Evolutionary conservation across 2,797 vertebrate species (phyloP).

Genomic region (Pristis pectinata): DNA sequence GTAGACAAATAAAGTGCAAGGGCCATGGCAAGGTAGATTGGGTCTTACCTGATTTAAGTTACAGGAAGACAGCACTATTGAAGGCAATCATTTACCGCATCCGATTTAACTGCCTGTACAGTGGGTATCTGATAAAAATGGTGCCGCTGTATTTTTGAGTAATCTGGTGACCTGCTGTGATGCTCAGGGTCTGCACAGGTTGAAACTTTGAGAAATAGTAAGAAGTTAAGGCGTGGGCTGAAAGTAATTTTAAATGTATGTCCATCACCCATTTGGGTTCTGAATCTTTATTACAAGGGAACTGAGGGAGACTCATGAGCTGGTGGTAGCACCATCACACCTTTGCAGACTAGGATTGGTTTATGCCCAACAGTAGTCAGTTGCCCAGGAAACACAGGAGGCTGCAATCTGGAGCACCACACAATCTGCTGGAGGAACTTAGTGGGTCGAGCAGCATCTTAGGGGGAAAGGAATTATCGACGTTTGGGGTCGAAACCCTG

Average conservation of each 20-base stretch:
- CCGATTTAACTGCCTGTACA: background rate
- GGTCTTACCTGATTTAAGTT: background rate
- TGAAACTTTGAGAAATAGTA: background rate
- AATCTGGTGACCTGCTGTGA: background rate
- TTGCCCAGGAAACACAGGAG: no score
- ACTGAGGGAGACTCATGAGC: background rate
- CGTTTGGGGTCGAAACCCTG: no score
- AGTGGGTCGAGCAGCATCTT: no score
- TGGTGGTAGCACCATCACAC: background rate
- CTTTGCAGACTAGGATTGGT: background rate
- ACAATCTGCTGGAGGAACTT: no score
- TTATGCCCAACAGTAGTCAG: no score
- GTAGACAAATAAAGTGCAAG: no score
- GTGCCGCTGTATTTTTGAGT: background rate
- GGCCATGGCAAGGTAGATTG: no score
- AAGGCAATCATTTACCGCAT: background rate
- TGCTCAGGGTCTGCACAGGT: background rate
- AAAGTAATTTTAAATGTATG: background rate
- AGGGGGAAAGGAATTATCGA: no score
- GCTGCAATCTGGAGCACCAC: no score
- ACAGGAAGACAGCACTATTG: background rate
- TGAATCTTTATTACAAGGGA: background rate
- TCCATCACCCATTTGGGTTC: background rate
- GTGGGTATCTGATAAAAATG: background rate
- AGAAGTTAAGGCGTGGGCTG: no score